Base-by-base conservation (phyloP, 2,113 vertebrate genomes). In the Nesoenas mayeri region DNA sequence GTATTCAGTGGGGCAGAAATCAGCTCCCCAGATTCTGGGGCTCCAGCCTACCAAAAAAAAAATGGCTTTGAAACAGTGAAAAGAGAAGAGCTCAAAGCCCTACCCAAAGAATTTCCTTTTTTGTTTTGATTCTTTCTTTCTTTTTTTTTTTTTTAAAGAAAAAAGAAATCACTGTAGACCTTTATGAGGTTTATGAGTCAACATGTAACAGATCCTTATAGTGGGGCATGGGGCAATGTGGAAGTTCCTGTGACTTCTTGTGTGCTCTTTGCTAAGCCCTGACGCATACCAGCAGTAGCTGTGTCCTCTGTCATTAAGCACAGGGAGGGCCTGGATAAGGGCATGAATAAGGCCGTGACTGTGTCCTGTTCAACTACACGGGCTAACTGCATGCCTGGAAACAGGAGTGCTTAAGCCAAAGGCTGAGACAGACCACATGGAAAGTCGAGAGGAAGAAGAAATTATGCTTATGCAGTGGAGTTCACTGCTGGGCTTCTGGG, bases 131-230 rank as follows among this genome's bases (percentile, higher is more conserved):
- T 38, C 38, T 44, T 53, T 75, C 31, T 9, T 14, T 6, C 26
- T 47, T 32, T 62, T 15, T 66, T 66, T 44, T 44, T 1, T 50
- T 24, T 56, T 44, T 1, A 25, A 40, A 21, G 18, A 50, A 48
- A 70, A 65, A 54, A 36, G 4, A 28, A 80, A 38, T 74, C 8
- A 17, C 38, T 61, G 78, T 31, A 81, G 51, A 74, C 15, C 28
- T 87, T 26, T 75, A 31, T 71, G 84, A 85, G 17, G 8, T 91
- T 88, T 87, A 57, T 83, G 79, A 83, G 17, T 88, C 89, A 92
- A 42, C 57, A 74, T 47, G 51, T 80, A 73, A 36, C 34, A 93
- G 79, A 61, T 66, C 50, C 44, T 85, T 81, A 6, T 74, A 25
- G 11, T 36, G 36, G 38, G 17, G 11, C 13, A 50, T 51, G 73